Evolutionary conservation across 2,113 vertebrate species (phyloP).

Genomic region (Forbesichthys agassizii): DNA sequence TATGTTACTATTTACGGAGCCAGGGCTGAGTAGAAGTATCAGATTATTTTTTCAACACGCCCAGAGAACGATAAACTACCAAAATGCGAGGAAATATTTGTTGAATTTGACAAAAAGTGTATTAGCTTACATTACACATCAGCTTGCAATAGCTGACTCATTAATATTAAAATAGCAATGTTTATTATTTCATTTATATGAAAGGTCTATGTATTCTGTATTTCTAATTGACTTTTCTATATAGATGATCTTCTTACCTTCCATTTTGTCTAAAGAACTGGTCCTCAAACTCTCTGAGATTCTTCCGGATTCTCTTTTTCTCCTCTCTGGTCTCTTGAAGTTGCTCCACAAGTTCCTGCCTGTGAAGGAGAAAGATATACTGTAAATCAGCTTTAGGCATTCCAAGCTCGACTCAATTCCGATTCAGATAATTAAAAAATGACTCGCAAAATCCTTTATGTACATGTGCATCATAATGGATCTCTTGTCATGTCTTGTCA

Average conservation of each 20-base stretch:
- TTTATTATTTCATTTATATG: not conserved
- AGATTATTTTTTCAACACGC: too few species aligned
- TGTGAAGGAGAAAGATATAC: slow-evolving; percentile 48
- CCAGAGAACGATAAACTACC: too few species aligned
- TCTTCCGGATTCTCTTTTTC: slow-evolving; percentile 93
- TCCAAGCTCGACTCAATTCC: not conserved
- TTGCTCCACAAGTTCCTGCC: slow-evolving; percentile 92
- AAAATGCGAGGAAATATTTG: too few species aligned
- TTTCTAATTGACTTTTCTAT: not conserved
- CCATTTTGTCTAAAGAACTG: slow-evolving; percentile 94
- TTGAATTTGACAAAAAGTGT: not conserved
- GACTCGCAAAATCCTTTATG: not conserved
- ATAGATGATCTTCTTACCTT: slow-evolving; percentile 76
- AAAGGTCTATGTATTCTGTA: not conserved
- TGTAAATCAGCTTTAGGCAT: not conserved
- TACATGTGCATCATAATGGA: too few species aligned
- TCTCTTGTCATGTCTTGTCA: not conserved
- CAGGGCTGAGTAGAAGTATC: too few species aligned
- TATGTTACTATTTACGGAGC: too few species aligned
- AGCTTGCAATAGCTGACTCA: too few species aligned
- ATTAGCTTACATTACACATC: not conserved
- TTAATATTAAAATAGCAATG: not conserved
- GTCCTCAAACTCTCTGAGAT: slow-evolving; percentile 95
- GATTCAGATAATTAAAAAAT: not conserved
- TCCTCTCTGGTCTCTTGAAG: slow-evolving; percentile 94